These are phyloP conservation scores for Lomographa bimaculata DNA, from an alignment of 2,888 invertebrate genomes.

Conservation along the genomic window DNA sequence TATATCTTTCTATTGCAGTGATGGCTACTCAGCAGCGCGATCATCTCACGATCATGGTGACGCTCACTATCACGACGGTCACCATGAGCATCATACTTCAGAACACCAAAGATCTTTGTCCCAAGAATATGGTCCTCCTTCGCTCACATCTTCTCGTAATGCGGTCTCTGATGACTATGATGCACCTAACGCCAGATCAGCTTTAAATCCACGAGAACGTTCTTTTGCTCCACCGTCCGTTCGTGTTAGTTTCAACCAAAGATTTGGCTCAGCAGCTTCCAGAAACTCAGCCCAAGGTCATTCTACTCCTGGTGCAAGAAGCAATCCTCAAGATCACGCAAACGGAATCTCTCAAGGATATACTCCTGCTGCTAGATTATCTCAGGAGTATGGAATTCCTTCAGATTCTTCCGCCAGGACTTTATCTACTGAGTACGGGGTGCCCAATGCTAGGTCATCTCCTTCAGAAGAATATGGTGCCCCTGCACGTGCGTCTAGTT, in stretches of 20 bases:
- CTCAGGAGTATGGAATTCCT: constrained; percentile 31
- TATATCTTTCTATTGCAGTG: constrained; percentile 22
- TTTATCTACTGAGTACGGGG: constrained; percentile 20
- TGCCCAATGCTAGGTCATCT: constrained; percentile 18
- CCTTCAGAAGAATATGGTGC: constrained; percentile 51
- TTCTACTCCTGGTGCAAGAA: neutral
- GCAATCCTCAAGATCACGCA: constrained; percentile 7
- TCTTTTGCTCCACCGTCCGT: constrained; percentile 24
- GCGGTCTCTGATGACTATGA: constrained; percentile 7
- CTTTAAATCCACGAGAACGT: constrained; percentile 2
- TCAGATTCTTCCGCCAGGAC: constrained; percentile 23
- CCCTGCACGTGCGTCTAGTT: constrained; percentile 27
- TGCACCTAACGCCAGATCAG: constrained; percentile 2
- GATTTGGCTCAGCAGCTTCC: constrained; percentile 13
- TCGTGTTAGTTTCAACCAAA: constrained; percentile 20
- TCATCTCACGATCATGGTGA: constrained; percentile 10
- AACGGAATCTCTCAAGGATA: constrained; percentile 23
- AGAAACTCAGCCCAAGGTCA: constrained; percentile 1
- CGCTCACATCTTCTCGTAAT: constrained; percentile 3
- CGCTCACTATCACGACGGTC: constrained; percentile 14
- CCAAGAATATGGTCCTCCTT: constrained; percentile 21
- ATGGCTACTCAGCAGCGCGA: constrained; percentile 24
- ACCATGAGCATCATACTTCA: constrained; percentile 3
- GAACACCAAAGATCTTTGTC: constrained; percentile 24
- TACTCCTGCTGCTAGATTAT: constrained; percentile 23